A percentile compares a stretch with the other conserved stretches of the same genome.
These are phyloP conservation scores for Lithophane ornitopus DNA, from an alignment of 2,888 invertebrate species.

Conservation along the genomic window DNA sequence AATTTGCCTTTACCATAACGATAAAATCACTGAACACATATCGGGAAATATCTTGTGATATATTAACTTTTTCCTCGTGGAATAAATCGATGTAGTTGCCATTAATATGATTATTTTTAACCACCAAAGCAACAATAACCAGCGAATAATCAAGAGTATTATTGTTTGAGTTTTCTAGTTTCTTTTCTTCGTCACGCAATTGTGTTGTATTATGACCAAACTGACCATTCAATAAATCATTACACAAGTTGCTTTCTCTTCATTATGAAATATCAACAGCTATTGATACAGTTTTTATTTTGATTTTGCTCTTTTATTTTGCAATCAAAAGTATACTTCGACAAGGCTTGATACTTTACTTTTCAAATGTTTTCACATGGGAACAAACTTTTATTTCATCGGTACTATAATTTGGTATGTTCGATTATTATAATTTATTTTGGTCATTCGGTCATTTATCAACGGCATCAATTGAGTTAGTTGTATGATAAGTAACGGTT, in stretches of 20 bases:
- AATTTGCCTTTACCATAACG: neutral
- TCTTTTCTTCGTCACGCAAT: constrained; percentile 64
- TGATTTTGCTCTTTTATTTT: constrained; percentile 5
- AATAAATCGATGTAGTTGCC: constrained; percentile 6
- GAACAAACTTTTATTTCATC: constrained; percentile 15
- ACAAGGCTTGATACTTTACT: neutral
- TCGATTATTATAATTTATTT: constrained; percentile 20
- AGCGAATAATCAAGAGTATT: constrained; percentile 41
- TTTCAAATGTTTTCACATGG: constrained; percentile 8
- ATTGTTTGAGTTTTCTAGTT: constrained; percentile 62
- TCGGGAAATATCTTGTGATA: neutral
- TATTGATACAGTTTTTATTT: constrained; percentile 49
- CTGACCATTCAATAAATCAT: constrained; percentile 68
- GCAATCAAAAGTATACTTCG: neutral
- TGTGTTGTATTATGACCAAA: constrained; percentile 52
- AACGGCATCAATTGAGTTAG: constrained; percentile 35
- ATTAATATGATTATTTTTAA: constrained; percentile 15
- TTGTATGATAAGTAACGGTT: constrained; percentile 52
- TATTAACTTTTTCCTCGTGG: constrained; percentile 18
- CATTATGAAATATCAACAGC: constrained; percentile 64
- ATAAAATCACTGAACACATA: neutral
- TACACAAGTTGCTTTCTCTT: constrained; percentile 72
- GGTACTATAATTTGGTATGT: neutral
- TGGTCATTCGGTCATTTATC: constrained; percentile 23
- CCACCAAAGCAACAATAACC: constrained; percentile 11